Percentiles rank a stretch among this genome's conserved stretches.
Conservation (phyloP, 2,113 vertebrate species). For the Probosciger aterrimus region DNA sequence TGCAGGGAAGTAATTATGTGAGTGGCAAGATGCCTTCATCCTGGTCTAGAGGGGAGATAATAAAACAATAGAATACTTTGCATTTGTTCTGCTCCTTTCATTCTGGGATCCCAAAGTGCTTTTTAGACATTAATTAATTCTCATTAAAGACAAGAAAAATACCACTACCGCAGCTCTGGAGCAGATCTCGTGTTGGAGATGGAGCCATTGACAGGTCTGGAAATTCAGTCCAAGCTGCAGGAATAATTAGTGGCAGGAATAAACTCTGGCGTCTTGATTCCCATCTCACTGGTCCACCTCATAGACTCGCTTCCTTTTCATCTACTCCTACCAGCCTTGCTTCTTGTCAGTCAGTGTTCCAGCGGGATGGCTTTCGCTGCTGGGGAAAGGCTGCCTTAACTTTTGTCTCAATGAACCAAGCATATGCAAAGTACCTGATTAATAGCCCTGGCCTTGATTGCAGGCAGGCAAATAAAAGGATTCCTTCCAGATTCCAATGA, state of each 20-base stretch:
- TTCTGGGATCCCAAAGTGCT: slow-evolving; percentile 2
- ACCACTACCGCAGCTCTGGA: not conserved
- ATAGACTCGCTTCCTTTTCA: not conserved
- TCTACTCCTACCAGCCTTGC: not conserved
- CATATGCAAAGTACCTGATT: slow-evolving; percentile 6
- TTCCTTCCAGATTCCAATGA: not conserved
- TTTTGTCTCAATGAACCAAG: slow-evolving; percentile 10
- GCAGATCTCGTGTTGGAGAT: not conserved
- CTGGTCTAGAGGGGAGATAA: not conserved
- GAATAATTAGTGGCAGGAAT: not conserved
- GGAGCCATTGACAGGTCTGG: not conserved
- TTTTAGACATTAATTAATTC: slow-evolving; percentile 45
- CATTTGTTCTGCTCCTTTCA: slow-evolving; percentile 41
- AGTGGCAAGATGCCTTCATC: slow-evolving; percentile 31
- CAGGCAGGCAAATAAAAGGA: not conserved
- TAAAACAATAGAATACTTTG: slow-evolving; percentile 37
- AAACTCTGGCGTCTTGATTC: not conserved
- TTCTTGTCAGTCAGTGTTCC: slow-evolving; percentile 30
- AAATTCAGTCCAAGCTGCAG: not conserved
- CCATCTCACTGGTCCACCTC: not conserved
- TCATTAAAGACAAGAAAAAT: not conserved
- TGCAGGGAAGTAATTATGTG: slow-evolving; percentile 28
- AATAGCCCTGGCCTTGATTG: not conserved
- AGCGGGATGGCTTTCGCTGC: not conserved
- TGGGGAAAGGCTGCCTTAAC: slow-evolving; percentile 9